Conservation (phyloP, 2,888 invertebrate species). For the Epinotia ramella region DNA sequence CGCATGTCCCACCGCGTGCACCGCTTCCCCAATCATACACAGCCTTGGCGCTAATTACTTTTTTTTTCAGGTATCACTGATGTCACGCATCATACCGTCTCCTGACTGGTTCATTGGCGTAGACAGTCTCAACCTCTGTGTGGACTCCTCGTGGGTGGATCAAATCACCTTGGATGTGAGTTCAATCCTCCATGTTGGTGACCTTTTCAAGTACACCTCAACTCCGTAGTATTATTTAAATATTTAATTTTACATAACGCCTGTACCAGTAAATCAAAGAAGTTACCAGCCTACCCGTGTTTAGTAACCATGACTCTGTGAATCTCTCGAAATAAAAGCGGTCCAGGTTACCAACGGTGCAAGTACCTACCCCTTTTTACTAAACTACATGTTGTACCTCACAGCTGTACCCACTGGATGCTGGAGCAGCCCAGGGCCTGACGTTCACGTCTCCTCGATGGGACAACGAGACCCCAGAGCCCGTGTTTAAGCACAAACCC, state of each 20-base stretch:
- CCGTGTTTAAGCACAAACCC: constrained; percentile 92
- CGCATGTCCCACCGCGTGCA: too few species aligned
- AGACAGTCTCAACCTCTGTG: constrained; percentile 85
- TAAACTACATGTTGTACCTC: not conserved
- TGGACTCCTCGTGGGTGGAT: constrained; percentile 85
- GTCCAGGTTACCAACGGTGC: too few species aligned
- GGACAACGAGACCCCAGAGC: constrained; percentile 93
- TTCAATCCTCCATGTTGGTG: constrained; percentile 26
- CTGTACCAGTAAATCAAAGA: too few species aligned
- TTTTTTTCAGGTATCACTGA: constrained; percentile 83
- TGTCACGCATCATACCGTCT: constrained; percentile 86
- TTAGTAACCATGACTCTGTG: too few species aligned
- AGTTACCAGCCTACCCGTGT: too few species aligned
- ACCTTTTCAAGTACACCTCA: too few species aligned
- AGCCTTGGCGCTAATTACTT: too few species aligned
- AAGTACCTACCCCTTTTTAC: too few species aligned
- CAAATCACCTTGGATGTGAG: constrained; percentile 82
- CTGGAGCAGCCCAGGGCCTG: constrained; percentile 96
- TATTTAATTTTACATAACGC: not conserved
- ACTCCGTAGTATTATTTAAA: too few species aligned
- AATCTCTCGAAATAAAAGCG: too few species aligned
- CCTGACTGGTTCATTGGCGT: constrained; percentile 89
- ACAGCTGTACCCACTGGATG: constrained; percentile 94
- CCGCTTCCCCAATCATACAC: too few species aligned
- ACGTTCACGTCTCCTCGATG: constrained; percentile 97